These are phyloP conservation scores for Pachyseris speciosa DNA, from an alignment of 64 coral and sea anemone genomes.

Conservation along the genomic window DNA sequence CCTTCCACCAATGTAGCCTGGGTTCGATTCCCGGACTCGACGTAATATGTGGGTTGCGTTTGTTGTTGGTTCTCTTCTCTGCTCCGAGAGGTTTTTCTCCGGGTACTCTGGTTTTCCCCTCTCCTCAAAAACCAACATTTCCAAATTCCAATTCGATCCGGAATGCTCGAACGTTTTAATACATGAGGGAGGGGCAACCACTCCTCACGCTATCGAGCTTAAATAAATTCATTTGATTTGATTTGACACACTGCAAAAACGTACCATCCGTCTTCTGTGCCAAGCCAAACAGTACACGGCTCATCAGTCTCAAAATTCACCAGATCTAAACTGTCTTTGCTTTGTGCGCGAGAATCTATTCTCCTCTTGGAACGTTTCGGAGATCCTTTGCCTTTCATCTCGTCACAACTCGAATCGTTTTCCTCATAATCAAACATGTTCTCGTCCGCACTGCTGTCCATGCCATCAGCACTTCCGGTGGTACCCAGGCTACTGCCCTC, in stretches of 20 bases:
- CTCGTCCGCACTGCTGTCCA: constrained; percentile 72
- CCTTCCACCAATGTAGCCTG: too few relatives aligned
- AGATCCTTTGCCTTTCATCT: constrained; percentile 77
- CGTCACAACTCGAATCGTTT: constrained; percentile 83
- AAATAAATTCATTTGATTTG: too few relatives aligned
- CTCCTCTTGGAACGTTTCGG: constrained; percentile 81
- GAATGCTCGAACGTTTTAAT: too few relatives aligned
- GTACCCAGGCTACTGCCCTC: constrained; percentile 96
- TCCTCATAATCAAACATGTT: constrained; percentile 82
- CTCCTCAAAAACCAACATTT: too few relatives aligned
- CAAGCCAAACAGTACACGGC: constrained; percentile 89
- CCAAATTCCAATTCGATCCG: too few relatives aligned
- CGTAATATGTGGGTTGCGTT: too few relatives aligned
- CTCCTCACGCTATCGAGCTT: too few relatives aligned
- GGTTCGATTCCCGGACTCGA: too few relatives aligned
- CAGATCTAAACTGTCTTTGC: constrained; percentile 78
- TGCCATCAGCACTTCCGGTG: constrained; percentile 68
- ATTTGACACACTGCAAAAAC: background rate
- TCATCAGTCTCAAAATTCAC: constrained; percentile 80
- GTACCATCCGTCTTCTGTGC: constrained; percentile 99
- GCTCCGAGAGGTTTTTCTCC: too few relatives aligned
- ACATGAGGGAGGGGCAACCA: too few relatives aligned
- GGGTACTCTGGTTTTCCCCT: too few relatives aligned
- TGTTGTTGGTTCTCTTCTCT: too few relatives aligned
- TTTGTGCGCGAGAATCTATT: constrained; percentile 34